These are phyloP conservation scores for Malacoctenus gilli DNA, from an alignment of 2,797 vertebrate genomes.

Conservation along the genomic window DNA sequence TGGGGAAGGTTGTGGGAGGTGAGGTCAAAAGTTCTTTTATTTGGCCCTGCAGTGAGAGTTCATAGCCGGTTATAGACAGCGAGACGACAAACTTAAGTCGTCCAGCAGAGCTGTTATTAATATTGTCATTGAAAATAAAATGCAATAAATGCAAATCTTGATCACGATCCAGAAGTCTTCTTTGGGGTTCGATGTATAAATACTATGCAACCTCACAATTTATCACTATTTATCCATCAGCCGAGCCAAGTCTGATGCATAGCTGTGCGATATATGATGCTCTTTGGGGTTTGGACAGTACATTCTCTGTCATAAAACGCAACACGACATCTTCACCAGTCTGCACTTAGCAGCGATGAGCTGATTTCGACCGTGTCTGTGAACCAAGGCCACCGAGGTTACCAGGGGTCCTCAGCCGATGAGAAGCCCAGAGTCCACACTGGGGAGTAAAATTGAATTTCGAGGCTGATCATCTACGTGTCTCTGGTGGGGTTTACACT, in stretches of 20 bases:
- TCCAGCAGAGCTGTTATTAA: constrained; percentile 12
- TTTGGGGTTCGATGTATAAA: background rate
- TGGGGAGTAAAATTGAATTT: constrained; percentile 70
- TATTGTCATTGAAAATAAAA: constrained; percentile 14
- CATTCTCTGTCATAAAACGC: constrained; percentile 27
- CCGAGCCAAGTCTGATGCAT: too few relatives aligned
- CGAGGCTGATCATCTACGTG: constrained; percentile 68
- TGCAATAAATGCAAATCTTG: constrained; percentile 28
- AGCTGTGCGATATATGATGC: background rate
- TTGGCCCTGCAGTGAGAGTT: constrained; percentile 14
- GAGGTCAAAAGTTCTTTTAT: constrained; percentile 37
- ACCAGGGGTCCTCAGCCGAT: constrained; percentile 48
- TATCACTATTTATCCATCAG: too few relatives aligned
- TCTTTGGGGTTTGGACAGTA: constrained; percentile 21
- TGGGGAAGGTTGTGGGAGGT: constrained; percentile 13
- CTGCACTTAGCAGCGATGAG: constrained; percentile 40
- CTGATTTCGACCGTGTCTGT: constrained; percentile 33
- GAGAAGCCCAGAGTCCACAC: constrained; percentile 54
- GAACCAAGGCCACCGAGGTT: constrained; percentile 65
- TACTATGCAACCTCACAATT: constrained; percentile 10
- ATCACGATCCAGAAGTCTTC: constrained; percentile 2
- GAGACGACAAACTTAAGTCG: too few relatives aligned
- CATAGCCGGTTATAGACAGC: constrained; percentile 2
- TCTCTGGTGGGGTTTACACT: constrained; percentile 74
- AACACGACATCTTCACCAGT: constrained; percentile 36